Percentiles rank a stretch among this genome's conserved stretches.
Conservation (phyloP, 1,140 invertebrate genomes). For the Sinella curviseta region DNA sequence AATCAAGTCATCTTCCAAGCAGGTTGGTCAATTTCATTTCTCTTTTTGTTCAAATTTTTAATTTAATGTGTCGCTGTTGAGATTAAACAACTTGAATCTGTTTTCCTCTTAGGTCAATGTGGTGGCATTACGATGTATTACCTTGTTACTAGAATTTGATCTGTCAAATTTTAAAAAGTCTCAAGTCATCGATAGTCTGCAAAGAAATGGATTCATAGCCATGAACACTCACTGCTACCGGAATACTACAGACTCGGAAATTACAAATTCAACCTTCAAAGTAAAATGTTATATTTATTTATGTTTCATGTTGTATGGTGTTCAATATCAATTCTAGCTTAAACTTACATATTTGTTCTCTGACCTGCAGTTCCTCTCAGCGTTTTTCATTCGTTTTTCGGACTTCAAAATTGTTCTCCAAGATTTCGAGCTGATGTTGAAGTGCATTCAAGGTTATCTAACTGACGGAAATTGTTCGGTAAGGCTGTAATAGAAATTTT, state of each 20-base stretch:
- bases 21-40: background rate
- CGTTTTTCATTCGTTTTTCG: slow-evolving; percentile 29
- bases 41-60: background rate
- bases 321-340: background rate
- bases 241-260: slow-evolving; percentile 11
- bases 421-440: slow-evolving; percentile 34
- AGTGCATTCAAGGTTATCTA: slow-evolving; percentile 31
- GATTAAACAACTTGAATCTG: too few species aligned
- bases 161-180: background rate
- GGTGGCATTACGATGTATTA: slow-evolving; percentile 22
- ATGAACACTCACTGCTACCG: slow-evolving; percentile 29
- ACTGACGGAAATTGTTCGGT: slow-evolving; percentile 36
- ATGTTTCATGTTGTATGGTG: background rate
- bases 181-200: slow-evolving; percentile 25
- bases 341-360: slow-evolving; percentile 2
- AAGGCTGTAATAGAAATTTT: too few species aligned
- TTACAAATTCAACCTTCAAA: slow-evolving; percentile 31
- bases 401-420: slow-evolving; percentile 25
- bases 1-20: slow-evolving; percentile 12
- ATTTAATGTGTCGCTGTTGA: too few species aligned
- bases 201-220: slow-evolving; percentile 26
- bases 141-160: slow-evolving; percentile 27
- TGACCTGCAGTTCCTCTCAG: slow-evolving; percentile 24
- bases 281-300: background rate
- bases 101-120: slow-evolving; percentile 20